These are phyloP conservation scores for Sinocyclocheilus maitianheensis DNA, from an alignment of 2,113 vertebrate species.

Conservation along the genomic window DNA sequence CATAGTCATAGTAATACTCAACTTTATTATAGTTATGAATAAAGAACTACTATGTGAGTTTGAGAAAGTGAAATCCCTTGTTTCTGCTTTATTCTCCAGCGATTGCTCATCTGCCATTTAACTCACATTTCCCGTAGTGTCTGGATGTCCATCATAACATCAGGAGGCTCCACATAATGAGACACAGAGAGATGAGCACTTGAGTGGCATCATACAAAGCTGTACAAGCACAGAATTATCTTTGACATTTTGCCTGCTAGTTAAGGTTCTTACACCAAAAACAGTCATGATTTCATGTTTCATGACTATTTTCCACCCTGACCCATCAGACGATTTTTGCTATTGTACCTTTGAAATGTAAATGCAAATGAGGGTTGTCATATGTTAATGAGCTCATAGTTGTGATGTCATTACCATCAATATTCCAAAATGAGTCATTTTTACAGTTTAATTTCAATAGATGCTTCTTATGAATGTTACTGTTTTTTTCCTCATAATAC, in stretches of 20 bases:
- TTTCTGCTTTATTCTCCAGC: neutral
- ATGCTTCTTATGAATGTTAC: neutral
- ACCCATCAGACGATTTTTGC: neutral
- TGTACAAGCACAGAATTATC: neutral
- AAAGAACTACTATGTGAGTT: neutral
- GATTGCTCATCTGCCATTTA: neutral
- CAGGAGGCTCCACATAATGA: neutral
- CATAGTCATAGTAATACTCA: neutral
- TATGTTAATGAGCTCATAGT: neutral
- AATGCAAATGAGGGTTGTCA: neutral
- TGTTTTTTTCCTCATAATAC: neutral
- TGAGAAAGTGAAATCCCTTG: neutral
- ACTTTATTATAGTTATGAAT: neutral
- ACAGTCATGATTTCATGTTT: neutral
- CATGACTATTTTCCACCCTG: neutral
- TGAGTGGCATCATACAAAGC: neutral
- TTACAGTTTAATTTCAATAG: neutral
- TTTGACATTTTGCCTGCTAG: neutral
- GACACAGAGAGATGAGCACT: neutral
- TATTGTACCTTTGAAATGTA: neutral
- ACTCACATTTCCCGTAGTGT: neutral
- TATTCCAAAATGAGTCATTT: neutral
- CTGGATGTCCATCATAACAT: conserved; percentile 20
- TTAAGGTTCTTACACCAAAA: neutral
- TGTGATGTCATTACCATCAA: neutral